Base-by-base conservation (phyloP, 2,113 vertebrate species). In the Catharus minimus region DNA sequence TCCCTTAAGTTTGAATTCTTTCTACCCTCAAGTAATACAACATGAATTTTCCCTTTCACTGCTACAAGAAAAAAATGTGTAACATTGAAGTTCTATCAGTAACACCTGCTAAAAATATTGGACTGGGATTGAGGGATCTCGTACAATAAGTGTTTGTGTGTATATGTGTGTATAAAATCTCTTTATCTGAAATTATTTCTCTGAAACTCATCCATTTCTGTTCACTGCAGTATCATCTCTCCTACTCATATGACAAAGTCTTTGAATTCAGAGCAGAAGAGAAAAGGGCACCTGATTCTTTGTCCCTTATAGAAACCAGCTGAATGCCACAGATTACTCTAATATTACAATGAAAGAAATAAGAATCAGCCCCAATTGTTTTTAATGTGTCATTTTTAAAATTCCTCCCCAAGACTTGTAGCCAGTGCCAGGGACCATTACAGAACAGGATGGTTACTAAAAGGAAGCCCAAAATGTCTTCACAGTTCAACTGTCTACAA, bases 81-180 rank as follows among this genome's bases (percentile, higher is more conserved):
- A 95, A 94, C 94, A 87, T 7, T 23, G 41, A 92, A 91, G 72
- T 82, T 93, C 77, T 93, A 86, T 60, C 77, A 82, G 81, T 68
- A 94, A 94, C 74, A 94, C 69, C 58, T 95, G 82, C 82, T 95
- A 91, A 95, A 95, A 95, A 94, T 95, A 96, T 91, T 95, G 92
- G 86, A 94, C 68, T 94, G 90, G 93, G 94, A 95, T 75, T 95
- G 88, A 94, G 90, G 82, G 92, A 95, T 94, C 90, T 96, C 79
- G 67, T 52, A 85, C 9, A 3, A 8, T 82, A 75, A 87, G 56
- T 55, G 66, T 83, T 77, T 85, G 41, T 65, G 82, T 55, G 46
- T 67, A 46, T 71, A 60, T 26, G 28, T 86, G 61, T 67, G 33
- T 88, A 84, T 75, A 89, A 92, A 89, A 69, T 56, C 44, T 82